Evolutionary conservation across 2,888 invertebrate species (phyloP).

Genomic region (Yponomeuta plumbellus): DNA sequence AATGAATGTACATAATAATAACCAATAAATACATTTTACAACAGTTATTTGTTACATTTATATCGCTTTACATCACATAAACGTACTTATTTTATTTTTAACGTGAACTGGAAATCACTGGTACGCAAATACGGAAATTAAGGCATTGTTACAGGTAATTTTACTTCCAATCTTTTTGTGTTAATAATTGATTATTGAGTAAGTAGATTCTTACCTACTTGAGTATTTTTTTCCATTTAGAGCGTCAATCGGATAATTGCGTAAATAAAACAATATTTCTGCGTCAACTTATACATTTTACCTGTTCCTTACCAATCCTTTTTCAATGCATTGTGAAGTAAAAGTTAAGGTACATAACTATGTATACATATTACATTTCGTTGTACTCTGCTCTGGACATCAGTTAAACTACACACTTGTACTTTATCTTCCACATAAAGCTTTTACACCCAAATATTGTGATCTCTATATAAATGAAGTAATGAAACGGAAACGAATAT

Average conservation of each 20-base stretch:
- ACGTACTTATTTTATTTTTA: constrained; percentile 39
- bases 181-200: too few relatives aligned
- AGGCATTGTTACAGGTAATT: constrained; percentile 32
- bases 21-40: constrained; percentile 75
- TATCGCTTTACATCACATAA: constrained; percentile 24
- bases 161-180: not conserved
- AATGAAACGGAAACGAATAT: constrained; percentile 2
- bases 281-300: too few relatives aligned
- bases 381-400: constrained; percentile 21
- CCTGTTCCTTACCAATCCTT: too few relatives aligned
- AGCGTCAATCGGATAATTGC: too few relatives aligned
- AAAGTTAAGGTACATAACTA: not conserved
- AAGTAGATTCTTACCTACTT: too few relatives aligned
- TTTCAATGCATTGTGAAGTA: too few relatives aligned
- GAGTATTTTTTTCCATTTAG: too few relatives aligned
- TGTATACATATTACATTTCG: constrained; percentile 16
- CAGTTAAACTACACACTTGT: not conserved
- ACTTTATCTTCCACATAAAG: not conserved
- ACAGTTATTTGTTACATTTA: constrained; percentile 57
- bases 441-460: too few relatives aligned
- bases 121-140: constrained; percentile 28
- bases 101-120: constrained; percentile 39
- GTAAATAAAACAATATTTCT: too few relatives aligned
- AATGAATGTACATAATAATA: constrained; percentile 53
- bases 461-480: not conserved